Evolutionary conservation across 2,888 invertebrate species (phyloP).

Genomic region (Sepioteuthis lessoniana): DNA sequence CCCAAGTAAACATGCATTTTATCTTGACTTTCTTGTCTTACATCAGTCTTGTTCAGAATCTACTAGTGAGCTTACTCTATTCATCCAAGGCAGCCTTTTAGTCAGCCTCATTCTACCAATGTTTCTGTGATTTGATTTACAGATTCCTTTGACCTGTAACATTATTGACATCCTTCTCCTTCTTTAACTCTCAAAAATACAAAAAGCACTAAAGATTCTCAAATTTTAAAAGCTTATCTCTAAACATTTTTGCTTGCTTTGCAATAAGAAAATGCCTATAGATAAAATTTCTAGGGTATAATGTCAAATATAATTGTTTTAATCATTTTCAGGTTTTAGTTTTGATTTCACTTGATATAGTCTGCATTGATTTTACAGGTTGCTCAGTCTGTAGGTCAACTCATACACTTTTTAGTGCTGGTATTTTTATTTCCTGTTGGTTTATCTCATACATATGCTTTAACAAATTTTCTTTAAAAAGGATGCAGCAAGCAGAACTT

Average conservation of each 20-base stretch:
- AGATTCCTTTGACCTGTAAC: background rate
- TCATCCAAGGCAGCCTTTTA: background rate
- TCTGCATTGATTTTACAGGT: background rate
- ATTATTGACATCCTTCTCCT: background rate
- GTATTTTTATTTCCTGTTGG: too few species aligned
- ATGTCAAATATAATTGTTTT: background rate
- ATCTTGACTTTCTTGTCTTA: background rate
- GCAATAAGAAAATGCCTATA: background rate
- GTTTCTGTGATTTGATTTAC: background rate
- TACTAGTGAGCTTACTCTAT: background rate
- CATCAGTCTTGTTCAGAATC: background rate
- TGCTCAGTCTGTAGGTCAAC: too few species aligned
- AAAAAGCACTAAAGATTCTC: background rate
- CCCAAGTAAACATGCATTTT: background rate
- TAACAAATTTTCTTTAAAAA: too few species aligned
- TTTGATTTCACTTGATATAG: background rate
- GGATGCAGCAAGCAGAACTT: too few species aligned
- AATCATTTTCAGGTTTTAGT: background rate
- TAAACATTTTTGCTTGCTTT: background rate
- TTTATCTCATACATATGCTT: too few species aligned
- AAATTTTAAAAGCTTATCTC: background rate
- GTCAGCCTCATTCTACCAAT: background rate
- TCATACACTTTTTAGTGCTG: too few species aligned
- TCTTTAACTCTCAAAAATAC: background rate
- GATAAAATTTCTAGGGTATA: background rate